These are phyloP conservation scores for Tribolium castaneum DNA, from an alignment of 1,140 invertebrate genomes.

Conservation along the genomic window DNA sequence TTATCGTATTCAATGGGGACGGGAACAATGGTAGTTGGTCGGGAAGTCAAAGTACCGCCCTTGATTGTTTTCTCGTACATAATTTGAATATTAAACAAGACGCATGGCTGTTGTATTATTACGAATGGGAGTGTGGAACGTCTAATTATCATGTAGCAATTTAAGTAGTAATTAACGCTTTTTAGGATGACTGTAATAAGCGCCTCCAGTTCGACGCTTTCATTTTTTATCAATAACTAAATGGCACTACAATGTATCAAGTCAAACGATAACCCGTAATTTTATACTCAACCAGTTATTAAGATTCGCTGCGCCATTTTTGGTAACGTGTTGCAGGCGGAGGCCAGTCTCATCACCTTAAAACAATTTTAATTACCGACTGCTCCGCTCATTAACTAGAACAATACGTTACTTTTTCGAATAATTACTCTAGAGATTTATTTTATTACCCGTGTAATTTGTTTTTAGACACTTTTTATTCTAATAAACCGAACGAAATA, in stretches of 20 bases:
- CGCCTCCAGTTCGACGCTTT: constrained; percentile 19
- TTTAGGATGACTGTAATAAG: constrained; percentile 35
- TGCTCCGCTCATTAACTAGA: constrained; percentile 30
- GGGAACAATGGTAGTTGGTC: constrained; percentile 21
- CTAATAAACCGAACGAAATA: constrained; percentile 17
- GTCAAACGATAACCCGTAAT: constrained; percentile 39
- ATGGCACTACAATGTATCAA: constrained; percentile 37
- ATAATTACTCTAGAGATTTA: constrained; percentile 37
- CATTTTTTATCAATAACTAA: constrained; percentile 35
- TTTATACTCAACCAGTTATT: constrained; percentile 27
- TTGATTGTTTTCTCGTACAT: constrained; percentile 35
- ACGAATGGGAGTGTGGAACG: constrained; percentile 13
- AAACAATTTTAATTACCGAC: constrained; percentile 38
- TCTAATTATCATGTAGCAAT: constrained; percentile 35
- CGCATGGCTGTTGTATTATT: constrained; percentile 35
- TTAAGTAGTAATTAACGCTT: constrained; percentile 42
- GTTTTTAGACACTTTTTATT: constrained; percentile 12
- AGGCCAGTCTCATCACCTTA: constrained; percentile 37
- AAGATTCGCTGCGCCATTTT: constrained; percentile 30
- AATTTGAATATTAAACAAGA: constrained; percentile 43
- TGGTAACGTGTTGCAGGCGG: background rate
- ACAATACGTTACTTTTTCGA: constrained; percentile 36
- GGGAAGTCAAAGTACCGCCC: constrained; percentile 24
- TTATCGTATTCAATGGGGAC: constrained; percentile 18
- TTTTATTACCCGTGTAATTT: constrained; percentile 33